Base-by-base conservation (phyloP, 2,888 invertebrate species). In the Orchesella flavescens region DNA sequence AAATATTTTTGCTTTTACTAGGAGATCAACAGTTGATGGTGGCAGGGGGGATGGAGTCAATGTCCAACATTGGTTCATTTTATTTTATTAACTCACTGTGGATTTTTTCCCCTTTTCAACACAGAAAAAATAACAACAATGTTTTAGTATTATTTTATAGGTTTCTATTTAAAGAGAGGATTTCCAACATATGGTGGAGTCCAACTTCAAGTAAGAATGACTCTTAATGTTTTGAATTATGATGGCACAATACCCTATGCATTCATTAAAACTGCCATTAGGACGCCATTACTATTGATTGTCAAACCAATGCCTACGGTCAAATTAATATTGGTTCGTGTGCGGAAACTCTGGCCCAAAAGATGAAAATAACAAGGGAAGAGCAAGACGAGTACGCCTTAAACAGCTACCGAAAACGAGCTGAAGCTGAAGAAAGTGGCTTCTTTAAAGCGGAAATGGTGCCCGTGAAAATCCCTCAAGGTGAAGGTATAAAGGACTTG, bases 31-130 rank as follows among this genome's bases (percentile, higher is more conserved):
- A 96, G 84, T 93, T 97, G 23, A 94, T 96, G 89, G 92, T 99
- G 79, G 99, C 99, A 80, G 99, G 99, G 84, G 99, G 99, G 75
- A 99, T 99, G 98, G 99, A 99, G 91, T 98, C 97, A 76, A 99
- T 99, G 99, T 98, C 98, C 0, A 98, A 99, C 91, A 98, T 98
- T 1, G 99, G 99, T n/a, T n/a, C n/a, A n/a, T n/a, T n/a, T n/a
- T n/a, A n/a, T n/a, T n/a, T n/a, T n/a, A n/a, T n/a, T n/a, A n/a
- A n/a, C n/a, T n/a, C n/a, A n/a, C n/a, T n/a, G n/a, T n/a, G n/a
- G n/a, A n/a, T n/a, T n/a, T n/a, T n/a, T n/a, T n/a, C n/a, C n/a
- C n/a, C n/a, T n/a, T n/a, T n/a, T n/a, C n/a, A n/a, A n/a, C n/a
- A n/a, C n/a, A n/a, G n/a, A n/a, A n/a, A n/a, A n/a, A n/a, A n/a